Conservation (phyloP, 1,140 invertebrate genomes). For the Meloidogyne exigua region DNA sequence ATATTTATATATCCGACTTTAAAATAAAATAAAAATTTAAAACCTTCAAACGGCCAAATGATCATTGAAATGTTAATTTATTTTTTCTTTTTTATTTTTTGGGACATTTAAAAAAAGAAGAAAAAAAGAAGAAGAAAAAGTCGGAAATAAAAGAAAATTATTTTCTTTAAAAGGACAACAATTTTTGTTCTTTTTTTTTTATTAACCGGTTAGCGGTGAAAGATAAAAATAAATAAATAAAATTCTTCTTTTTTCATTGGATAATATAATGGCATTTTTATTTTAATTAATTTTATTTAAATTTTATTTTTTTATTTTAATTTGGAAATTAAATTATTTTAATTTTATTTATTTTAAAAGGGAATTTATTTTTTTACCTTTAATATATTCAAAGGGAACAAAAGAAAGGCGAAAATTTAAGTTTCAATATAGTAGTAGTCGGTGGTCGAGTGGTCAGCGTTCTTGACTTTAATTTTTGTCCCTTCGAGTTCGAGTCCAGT, state of each 20-base stretch:
- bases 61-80: constrained; percentile 1
- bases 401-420: too few relatives aligned
- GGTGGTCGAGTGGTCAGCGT: too few relatives aligned
- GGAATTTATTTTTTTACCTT: too few relatives aligned
- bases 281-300: not conserved
- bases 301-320: too few relatives aligned
- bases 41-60: not conserved
- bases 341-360: too few relatives aligned
- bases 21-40: not conserved
- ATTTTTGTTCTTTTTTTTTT: not conserved
- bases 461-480: too few relatives aligned
- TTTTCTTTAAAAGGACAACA: not conserved
- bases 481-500: too few relatives aligned
- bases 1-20: not conserved
- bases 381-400: too few relatives aligned
- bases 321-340: too few relatives aligned
- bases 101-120: not conserved
- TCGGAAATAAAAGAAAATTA: too few relatives aligned
- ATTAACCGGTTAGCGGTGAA: not conserved
- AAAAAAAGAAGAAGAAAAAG: not conserved
- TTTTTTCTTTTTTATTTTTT: not conserved
- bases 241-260: not conserved
- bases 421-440: too few relatives aligned
- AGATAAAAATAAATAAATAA: not conserved
- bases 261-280: not conserved